A percentile compares a stretch with the other conserved stretches of the same genome.
phyloP scores from a whole-genome alignment of 2,888 invertebrate genomes.

The Tillus elongatus region DNA sequence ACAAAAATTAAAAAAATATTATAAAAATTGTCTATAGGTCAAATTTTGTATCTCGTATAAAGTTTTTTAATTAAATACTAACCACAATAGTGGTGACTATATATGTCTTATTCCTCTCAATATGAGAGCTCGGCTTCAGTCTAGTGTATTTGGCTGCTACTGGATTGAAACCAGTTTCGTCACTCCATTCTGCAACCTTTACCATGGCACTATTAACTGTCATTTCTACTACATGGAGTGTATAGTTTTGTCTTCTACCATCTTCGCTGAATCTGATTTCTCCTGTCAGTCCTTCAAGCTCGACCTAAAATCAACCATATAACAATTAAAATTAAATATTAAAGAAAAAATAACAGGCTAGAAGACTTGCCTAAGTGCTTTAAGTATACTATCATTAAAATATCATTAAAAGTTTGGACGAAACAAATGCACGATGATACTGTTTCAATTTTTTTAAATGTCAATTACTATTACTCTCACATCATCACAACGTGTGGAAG shows the following conservation, averaged over 20 bases:
- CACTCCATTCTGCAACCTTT: slow-evolving; percentile 85
- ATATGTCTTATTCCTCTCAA: slow-evolving; percentile 76
- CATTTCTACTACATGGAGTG: slow-evolving; percentile 86
- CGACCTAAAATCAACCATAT: slow-evolving; percentile 54
- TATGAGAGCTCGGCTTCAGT: slow-evolving; percentile 58
- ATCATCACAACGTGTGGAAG: no score
- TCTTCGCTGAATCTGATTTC: slow-evolving; percentile 87
- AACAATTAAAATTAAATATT: not conserved
- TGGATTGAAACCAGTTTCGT: slow-evolving; percentile 65
- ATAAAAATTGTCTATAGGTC: no score
- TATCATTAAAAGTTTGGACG: no score
- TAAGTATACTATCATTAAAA: no score
- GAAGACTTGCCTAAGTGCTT: no score
- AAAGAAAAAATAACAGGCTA: no score
- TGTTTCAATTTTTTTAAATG: no score
- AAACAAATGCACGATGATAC: no score
- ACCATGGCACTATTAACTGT: slow-evolving; percentile 88
- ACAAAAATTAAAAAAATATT: no score
- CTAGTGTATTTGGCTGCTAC: slow-evolving; percentile 68
- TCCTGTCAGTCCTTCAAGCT: slow-evolving; percentile 82
- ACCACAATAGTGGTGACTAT: slow-evolving; percentile 76
- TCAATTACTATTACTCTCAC: no score
- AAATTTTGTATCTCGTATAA: no score
- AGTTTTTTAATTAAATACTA: no score
- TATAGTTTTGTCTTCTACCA: slow-evolving; percentile 80